Evolutionary conservation across 2,797 vertebrate genomes (phyloP), one percentile per base, ranked within the genome.

Genomic region (Centropyge bicolor): DNA sequence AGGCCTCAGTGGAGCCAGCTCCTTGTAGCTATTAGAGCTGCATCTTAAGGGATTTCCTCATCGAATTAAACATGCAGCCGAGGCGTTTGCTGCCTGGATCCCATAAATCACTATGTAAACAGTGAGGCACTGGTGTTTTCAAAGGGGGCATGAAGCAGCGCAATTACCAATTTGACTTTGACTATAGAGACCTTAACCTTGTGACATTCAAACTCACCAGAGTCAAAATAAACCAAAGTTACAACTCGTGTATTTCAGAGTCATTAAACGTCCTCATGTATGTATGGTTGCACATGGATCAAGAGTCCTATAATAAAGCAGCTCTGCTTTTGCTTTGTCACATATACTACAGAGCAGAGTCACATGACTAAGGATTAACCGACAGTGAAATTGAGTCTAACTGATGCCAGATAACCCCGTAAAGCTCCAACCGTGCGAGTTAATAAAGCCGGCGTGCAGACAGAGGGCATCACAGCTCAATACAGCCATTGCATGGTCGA

Each of bases 81-180:
- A 49, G 65, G 62, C 36, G 54, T 76, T 87, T 59, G 46, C 69
- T 2, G 6, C 7, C 31, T 9, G 41, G 74, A 57, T 80, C 38
- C 60, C 60, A 86, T 81, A 68, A 86, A 86, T 91, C 82, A 88
- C 38, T 6, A 1, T 31, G 70, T 71, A 73, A 83, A 85, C 68
- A 11, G 6, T 1, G n/a, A 59, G 54, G 52, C 20, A 8, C n/a
- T 8, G 0, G n/a, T 38, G 56, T 16, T 51, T 68, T 36, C 10
- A 38, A 24, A 70, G 48, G 76, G 69, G 38, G 27, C 13, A 7
- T 9, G 10, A 38, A 9, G 12, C 45, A 70, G 11, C 7, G 24
- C 61, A 78, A 59, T 64, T 51, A 70, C 75, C 51, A 52, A 76
- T 22, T 70, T 22, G 46, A 52, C 60, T 73, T 76, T 24, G 36